phyloP scores from a whole-genome alignment of 2,797 vertebrate genomes.

The Eulemur mongoz region DNA sequence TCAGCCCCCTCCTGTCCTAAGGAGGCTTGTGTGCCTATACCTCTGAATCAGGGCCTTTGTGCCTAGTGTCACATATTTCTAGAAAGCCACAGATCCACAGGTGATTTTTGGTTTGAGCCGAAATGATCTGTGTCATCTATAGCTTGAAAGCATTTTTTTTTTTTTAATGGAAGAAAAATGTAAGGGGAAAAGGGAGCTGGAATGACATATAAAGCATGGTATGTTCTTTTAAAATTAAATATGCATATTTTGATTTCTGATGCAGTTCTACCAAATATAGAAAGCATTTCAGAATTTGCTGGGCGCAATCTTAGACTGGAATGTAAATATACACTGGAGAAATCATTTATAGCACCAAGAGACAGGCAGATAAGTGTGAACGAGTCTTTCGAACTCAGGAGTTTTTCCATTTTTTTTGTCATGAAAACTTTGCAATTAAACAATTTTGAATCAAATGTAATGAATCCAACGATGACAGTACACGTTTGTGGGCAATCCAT shows the following conservation, averaged over 20 bases:
- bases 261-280: conserved; percentile 58
- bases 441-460: neutral
- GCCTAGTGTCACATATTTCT: neutral
- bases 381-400: neutral
- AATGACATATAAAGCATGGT: conserved; percentile 2
- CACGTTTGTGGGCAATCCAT: neutral
- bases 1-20: neutral
- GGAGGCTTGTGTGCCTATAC: neutral
- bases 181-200: neutral
- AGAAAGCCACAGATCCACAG: neutral
- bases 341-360: conserved; percentile 26
- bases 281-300: conserved; percentile 44
- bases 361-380: neutral
- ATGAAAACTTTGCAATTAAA: conserved; percentile 38
- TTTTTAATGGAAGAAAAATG: neutral
- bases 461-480: neutral
- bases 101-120: neutral
- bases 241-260: conserved; percentile 44
- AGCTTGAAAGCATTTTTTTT: neutral
- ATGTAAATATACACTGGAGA: conserved; percentile 41
- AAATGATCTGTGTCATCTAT: neutral
- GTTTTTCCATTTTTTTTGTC: conserved; percentile 47
- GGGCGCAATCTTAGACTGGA: neutral
- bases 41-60: neutral
- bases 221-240: conserved; percentile 51